phyloP scores from a whole-genome alignment of 2,113 vertebrate genomes.

The Hypanus sabinus region DNA sequence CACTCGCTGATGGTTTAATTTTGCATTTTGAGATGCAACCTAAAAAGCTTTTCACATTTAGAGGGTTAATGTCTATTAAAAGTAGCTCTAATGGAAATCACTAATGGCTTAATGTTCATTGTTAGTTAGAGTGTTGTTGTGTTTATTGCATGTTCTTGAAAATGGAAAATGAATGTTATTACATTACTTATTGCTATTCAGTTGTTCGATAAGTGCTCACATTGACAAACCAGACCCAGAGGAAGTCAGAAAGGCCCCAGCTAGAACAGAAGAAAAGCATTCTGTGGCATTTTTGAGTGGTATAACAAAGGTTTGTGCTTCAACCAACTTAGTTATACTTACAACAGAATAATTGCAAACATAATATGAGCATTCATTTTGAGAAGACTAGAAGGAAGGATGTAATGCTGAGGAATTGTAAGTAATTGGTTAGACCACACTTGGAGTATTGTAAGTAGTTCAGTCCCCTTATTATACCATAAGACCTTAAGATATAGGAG shows the following conservation, averaged over 20 bases:
- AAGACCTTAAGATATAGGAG: too few species aligned
- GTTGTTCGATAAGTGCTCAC: not conserved
- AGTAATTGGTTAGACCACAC: too few species aligned
- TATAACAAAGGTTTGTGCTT: not conserved
- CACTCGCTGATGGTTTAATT: not conserved
- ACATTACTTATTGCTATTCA: not conserved
- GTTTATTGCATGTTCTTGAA: not conserved
- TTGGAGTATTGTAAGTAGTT: too few species aligned
- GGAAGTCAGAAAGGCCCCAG: not conserved
- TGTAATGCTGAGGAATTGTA: too few species aligned
- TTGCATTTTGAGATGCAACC: not conserved
- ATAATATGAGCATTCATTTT: not conserved
- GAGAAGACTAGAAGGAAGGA: too few species aligned
- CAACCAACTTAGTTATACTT: not conserved
- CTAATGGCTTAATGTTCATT: not conserved
- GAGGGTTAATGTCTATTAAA: not conserved
- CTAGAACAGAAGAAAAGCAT: not conserved
- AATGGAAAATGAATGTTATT: not conserved
- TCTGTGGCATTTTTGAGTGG: not conserved
- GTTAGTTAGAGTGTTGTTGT: not conserved
- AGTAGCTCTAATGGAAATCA: not conserved
- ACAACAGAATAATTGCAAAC: too few species aligned
- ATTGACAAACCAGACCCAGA: not conserved
- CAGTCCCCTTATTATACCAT: too few species aligned
- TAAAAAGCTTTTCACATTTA: not conserved